phyloP scores from a whole-genome alignment of 1,140 invertebrate species.

The Chironomus tepperi region DNA sequence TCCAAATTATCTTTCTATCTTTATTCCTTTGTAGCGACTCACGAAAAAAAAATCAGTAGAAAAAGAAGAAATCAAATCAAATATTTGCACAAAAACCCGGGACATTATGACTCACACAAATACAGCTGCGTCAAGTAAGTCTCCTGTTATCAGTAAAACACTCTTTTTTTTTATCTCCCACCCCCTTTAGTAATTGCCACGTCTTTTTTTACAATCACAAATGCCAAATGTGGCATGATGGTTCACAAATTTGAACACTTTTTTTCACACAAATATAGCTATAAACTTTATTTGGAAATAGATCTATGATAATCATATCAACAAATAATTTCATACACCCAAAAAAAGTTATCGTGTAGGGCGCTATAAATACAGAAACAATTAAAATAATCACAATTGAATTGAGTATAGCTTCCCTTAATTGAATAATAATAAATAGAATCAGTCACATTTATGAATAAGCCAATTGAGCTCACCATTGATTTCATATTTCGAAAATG shows the following conservation, averaged over 20 bases:
- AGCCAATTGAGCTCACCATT: too few relatives aligned
- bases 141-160: background rate
- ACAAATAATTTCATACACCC: background rate
- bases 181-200: too few relatives aligned
- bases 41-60: too few relatives aligned
- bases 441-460: too few relatives aligned
- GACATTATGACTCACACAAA: slow-evolving; percentile 18
- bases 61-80: background rate
- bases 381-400: too few relatives aligned
- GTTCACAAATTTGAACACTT: background rate
- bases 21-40: background rate
- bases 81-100: slow-evolving; percentile 21
- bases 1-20: background rate
- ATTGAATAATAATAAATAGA: too few relatives aligned
- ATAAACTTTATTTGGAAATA: background rate
- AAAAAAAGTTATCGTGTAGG: too few relatives aligned
- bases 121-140: background rate
- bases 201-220: background rate
- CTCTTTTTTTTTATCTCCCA: background rate
- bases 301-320: background rate
- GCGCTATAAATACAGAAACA: too few relatives aligned
- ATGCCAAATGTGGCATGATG: slow-evolving; percentile 6
- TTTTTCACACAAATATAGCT: background rate
- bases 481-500: too few relatives aligned
- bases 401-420: too few relatives aligned